Evolutionary conservation across 53 echinoderm and acorn worm genomes (phyloP).

Genomic region (Paelopatides confundens): DNA sequence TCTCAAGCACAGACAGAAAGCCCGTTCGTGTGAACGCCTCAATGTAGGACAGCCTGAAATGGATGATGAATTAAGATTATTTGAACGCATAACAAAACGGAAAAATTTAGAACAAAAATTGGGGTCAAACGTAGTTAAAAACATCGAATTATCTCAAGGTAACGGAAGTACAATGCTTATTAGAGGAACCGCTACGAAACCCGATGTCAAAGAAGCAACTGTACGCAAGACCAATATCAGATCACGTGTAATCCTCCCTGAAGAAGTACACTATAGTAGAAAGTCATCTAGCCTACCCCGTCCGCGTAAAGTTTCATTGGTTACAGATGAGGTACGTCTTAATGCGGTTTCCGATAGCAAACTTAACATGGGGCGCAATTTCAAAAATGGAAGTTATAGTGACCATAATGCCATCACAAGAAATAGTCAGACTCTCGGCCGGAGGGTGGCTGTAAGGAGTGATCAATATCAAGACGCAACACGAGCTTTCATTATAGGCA

Average conservation of each 20-base stretch:
- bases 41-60: not conserved
- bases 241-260: not conserved
- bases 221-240: conserved; percentile 18
- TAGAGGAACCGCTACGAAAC: not conserved
- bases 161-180: not conserved
- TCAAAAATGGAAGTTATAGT: not conserved
- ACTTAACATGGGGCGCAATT: conserved; percentile 7
- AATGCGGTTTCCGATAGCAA: not conserved
- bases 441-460: not conserved
- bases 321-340: not conserved
- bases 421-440: conserved; percentile 10
- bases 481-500: not conserved
- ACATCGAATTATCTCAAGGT: not conserved
- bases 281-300: conserved; percentile 10
- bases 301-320: not conserved
- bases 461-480: not conserved
- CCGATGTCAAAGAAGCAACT: conserved; percentile 30
- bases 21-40: conserved; percentile 33
- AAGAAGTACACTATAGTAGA: not conserved
- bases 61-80: conserved; percentile 2
- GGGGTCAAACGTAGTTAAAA: not conserved
- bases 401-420: not conserved
- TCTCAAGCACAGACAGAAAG: conserved; percentile 21
- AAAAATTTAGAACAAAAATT: conserved; percentile 8
- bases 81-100: conserved; percentile 1